phyloP scores from a whole-genome alignment of 2,888 invertebrate genomes.

The Caenorhabditis sp. region DNA sequence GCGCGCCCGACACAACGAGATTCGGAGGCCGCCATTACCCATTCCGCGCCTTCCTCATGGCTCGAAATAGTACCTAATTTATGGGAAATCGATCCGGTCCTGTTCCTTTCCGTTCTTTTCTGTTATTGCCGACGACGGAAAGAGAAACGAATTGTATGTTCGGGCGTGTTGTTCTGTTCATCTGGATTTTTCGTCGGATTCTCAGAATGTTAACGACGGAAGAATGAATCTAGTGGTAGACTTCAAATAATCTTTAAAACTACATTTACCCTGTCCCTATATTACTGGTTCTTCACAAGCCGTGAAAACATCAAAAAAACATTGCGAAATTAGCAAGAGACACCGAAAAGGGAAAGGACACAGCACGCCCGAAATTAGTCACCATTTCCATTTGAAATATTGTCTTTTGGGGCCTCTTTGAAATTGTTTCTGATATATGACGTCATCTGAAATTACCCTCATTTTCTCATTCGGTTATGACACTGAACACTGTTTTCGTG shows the following conservation, averaged over 20 bases:
- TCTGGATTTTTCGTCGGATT: neutral
- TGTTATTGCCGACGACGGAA: neutral
- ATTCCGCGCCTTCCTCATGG: neutral
- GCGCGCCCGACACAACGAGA: neutral
- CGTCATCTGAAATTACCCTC: too few relatives aligned
- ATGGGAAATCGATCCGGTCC: constrained; percentile 21
- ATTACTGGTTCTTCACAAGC: too few relatives aligned
- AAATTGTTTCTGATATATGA: too few relatives aligned
- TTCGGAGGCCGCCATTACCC: too few relatives aligned
- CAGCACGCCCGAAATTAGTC: neutral
- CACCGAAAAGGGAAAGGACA: neutral
- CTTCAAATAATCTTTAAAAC: too few relatives aligned
- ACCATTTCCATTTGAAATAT: neutral
- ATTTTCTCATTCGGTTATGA: too few relatives aligned
- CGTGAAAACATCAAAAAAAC: too few relatives aligned
- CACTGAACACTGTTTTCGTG: too few relatives aligned
- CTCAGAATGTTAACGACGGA: neutral
- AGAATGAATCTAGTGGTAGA: too few relatives aligned
- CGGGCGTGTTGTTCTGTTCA: constrained; percentile 1
- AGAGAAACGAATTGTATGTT: neutral
- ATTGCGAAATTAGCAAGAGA: neutral
- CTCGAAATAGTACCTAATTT: constrained; percentile 9
- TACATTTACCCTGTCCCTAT: too few relatives aligned
- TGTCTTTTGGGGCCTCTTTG: too few relatives aligned
- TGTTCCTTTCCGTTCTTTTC: constrained; percentile 3